Base-by-base conservation (phyloP, 2,888 invertebrate species). In the Micoletzkya japonica region DNA sequence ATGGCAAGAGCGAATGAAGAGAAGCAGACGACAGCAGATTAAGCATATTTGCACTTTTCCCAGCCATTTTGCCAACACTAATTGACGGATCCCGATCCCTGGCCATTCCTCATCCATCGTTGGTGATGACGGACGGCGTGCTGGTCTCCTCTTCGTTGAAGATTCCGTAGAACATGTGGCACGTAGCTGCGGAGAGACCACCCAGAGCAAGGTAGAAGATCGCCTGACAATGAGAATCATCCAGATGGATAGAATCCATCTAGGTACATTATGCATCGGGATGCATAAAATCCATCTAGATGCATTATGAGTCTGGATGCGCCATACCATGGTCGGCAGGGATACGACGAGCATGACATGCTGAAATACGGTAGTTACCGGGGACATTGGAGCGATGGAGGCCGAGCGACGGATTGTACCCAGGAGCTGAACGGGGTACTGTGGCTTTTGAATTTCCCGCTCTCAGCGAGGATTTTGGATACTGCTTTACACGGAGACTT, bases 341-440 rank as follows among this genome's bases (percentile, higher is more conserved):
- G 10, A 24, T 49, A 50, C 49, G 17, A 63, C 32, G 14, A 63
- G 63, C 0, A 63, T 30, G 50, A 63, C 36, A 50, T 63, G 34
- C 14, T 63, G 49, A 4, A 63, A 50, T 20, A 63, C 50, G 2
- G 44, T 14, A 10, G 63, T 50, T 4, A n/a, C 30, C 26, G 34
- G 36, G n/a, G 20, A 30, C 63, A 63, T 63, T 0, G 30, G 30
- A n/a, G 32, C 26, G 32, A 63, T 2, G 2, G 63, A 32, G 3
- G 63, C 63, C n/a, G 32, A 32, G 14, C 63, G 63, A 63, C 63
- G 63, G 1, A 32, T 17, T 28, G 50, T 2, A 0, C 50, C 50
- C 26, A 63, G 50, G 28, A 63, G 32, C 63, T 63, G 32, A 28
- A n/a, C n/a, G n/a, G n/a, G n/a, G n/a, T n/a, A n/a, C n/a, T n/a